These are phyloP conservation scores for Drosophila recens DNA, from an alignment of 2,888 invertebrate species.

Conservation along the genomic window DNA sequence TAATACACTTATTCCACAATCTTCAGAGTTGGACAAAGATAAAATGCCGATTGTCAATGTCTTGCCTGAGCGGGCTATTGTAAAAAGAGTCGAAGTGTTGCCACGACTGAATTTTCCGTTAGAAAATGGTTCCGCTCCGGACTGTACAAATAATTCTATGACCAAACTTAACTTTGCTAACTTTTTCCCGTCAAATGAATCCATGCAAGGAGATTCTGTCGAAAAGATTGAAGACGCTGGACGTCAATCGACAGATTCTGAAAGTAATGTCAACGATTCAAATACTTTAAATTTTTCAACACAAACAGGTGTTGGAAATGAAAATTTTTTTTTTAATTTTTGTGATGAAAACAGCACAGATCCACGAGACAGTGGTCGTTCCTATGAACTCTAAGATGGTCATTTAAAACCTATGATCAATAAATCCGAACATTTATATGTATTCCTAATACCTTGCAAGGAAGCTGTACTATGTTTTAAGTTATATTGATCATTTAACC, in stretches of 20 bases:
- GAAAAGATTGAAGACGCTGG: neutral
- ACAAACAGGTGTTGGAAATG: neutral
- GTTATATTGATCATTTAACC: neutral
- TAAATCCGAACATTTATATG: neutral
- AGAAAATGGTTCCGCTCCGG: neutral
- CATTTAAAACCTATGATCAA: neutral
- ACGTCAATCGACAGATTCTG: neutral
- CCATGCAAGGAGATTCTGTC: neutral
- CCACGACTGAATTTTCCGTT: neutral
- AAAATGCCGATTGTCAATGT: neutral
- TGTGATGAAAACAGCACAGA: neutral
- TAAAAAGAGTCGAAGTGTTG: slow-evolving; percentile 12
- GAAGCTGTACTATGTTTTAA: neutral
- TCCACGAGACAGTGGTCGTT: neutral
- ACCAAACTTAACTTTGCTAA: neutral
- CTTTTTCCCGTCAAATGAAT: neutral
- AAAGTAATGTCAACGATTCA: neutral
- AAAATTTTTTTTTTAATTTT: slow-evolving; percentile 14
- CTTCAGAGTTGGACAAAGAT: neutral
- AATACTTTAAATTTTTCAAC: neutral
- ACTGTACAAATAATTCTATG: neutral
- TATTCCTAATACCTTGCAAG: neutral
- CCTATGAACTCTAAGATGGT: slow-evolving; percentile 21
- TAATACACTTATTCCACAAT: neutral
- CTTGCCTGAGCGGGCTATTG: neutral